Percentiles rank a stretch among this genome's conserved stretches.
Evolutionary conservation across 2,888 invertebrate genomes (phyloP).

Genomic region (Toxonevra muliebris): DNA sequence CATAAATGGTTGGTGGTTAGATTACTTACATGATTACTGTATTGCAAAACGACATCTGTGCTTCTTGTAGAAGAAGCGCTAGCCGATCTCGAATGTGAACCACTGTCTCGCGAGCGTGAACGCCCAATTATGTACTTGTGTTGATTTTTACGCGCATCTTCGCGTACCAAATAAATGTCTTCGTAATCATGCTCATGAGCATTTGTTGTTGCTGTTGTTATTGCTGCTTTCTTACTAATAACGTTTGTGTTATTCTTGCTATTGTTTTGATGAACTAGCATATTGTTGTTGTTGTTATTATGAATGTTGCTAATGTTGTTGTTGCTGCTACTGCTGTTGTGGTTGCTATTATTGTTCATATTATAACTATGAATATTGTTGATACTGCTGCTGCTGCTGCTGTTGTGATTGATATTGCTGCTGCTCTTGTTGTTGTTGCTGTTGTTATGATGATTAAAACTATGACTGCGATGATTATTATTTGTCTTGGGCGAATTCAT

Average conservation of each 20-base stretch:
- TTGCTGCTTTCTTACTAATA: conserved; percentile 27
- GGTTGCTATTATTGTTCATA: conserved; percentile 39
- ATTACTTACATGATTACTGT: conserved; percentile 61
- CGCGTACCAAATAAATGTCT: conserved; percentile 79
- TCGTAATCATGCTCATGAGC: conserved; percentile 79
- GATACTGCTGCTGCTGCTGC: conserved; percentile 26
- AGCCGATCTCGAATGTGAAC: conserved; percentile 79
- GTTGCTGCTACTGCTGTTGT: conserved; percentile 39
- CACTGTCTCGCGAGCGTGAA: conserved; percentile 74
- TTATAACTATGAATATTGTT: conserved; percentile 34
- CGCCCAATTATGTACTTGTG: conserved; percentile 63
- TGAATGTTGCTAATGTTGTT: conserved; percentile 41
- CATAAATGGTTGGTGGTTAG: no score
- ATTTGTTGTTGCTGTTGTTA: conserved; percentile 35
- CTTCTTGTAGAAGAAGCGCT: conserved; percentile 69
- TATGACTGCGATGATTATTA: conserved; percentile 52
- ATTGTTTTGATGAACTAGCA: conserved; percentile 42
- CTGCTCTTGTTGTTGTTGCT: conserved; percentile 41
- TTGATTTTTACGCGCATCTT: conserved; percentile 66
- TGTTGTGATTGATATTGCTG: conserved; percentile 37
- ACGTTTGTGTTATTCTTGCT: conserved; percentile 37
- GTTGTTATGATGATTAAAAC: conserved; percentile 47
- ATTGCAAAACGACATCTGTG: conserved; percentile 63
- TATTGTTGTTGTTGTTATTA: conserved; percentile 42
- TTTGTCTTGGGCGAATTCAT: conserved; percentile 59